phyloP scores from a whole-genome alignment of 1,140 invertebrate species.

The Diorhabda carinulata region DNA sequence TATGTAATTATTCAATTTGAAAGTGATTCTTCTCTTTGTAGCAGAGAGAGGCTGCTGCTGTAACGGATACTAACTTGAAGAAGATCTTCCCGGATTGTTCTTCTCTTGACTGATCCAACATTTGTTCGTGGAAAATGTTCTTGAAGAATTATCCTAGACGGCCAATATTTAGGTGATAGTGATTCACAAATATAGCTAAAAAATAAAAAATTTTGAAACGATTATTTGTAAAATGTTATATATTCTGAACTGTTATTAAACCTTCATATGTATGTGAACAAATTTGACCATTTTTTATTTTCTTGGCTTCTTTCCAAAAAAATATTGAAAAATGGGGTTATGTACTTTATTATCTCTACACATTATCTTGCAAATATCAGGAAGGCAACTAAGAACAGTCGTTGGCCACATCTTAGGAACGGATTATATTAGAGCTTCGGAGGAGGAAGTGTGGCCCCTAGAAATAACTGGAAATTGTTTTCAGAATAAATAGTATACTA shows the following conservation, averaged over 20 bases:
- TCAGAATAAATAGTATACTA: too few relatives aligned
- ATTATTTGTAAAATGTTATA: background rate
- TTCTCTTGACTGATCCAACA: conserved; percentile 27
- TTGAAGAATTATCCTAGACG: conserved; percentile 26
- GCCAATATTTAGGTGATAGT: conserved; percentile 8
- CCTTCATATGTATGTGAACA: background rate
- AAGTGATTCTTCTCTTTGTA: too few relatives aligned
- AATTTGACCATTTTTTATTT: background rate
- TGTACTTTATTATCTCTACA: background rate
- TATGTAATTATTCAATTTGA: too few relatives aligned
- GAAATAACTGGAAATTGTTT: too few relatives aligned
- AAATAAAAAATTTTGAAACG: conserved; percentile 16
- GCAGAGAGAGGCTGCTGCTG: background rate
- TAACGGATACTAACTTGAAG: conserved; percentile 25
- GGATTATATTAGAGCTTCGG: too few relatives aligned
- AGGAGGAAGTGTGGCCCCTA: too few relatives aligned
- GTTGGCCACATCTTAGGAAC: too few relatives aligned
- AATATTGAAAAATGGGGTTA: background rate
- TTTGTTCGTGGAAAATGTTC: conserved; percentile 30
- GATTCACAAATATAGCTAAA: conserved; percentile 23
- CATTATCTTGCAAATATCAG: background rate
- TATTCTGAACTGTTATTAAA: background rate
- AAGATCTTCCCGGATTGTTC: conserved; percentile 24
- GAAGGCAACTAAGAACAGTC: background rate
- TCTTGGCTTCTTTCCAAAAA: background rate